Evolutionary conservation across 2,888 invertebrate species (phyloP).

Genomic region (Tinea trinotella): DNA sequence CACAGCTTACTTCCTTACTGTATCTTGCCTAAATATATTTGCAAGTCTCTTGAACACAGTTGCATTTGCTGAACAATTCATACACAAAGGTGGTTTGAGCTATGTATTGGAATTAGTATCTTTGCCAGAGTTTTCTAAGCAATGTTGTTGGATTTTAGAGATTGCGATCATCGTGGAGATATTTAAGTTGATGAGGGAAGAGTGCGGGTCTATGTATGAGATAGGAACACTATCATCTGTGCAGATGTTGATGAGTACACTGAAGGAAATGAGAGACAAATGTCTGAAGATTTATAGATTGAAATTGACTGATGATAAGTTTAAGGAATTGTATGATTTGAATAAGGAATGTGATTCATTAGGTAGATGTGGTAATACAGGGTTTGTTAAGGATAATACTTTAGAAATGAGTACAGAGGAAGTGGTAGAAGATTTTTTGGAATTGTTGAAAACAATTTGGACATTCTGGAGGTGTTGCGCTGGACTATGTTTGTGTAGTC

Average conservation of each 20-base stretch:
- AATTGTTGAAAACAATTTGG: constrained; percentile 49
- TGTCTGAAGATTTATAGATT: constrained; percentile 47
- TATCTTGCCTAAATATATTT: constrained; percentile 74
- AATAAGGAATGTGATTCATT: constrained; percentile 32
- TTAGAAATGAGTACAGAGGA: constrained; percentile 30
- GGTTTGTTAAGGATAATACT: constrained; percentile 22
- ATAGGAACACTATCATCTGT: constrained; percentile 52
- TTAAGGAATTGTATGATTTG: constrained; percentile 42
- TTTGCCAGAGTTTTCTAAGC: constrained; percentile 68
- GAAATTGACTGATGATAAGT: constrained; percentile 42
- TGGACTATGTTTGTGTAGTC: constrained; percentile 67
- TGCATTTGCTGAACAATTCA: constrained; percentile 72
- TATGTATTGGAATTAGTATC: constrained; percentile 69
- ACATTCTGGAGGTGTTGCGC: constrained; percentile 69
- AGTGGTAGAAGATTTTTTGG: constrained; percentile 37
- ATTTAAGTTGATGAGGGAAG: constrained; percentile 55
- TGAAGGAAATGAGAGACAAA: constrained; percentile 47
- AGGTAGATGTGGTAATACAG: constrained; percentile 23
- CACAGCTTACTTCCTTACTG: constrained; percentile 70
- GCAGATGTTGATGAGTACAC: constrained; percentile 55
- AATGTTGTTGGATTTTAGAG: constrained; percentile 74
- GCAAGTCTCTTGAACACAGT: constrained; percentile 69
- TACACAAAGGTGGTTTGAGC: constrained; percentile 68
- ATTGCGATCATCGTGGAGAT: constrained; percentile 74
- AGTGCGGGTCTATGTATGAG: constrained; percentile 42